Evolutionary conservation across 2,797 vertebrate species (phyloP).

Genomic region (Lacerta agilis): DNA sequence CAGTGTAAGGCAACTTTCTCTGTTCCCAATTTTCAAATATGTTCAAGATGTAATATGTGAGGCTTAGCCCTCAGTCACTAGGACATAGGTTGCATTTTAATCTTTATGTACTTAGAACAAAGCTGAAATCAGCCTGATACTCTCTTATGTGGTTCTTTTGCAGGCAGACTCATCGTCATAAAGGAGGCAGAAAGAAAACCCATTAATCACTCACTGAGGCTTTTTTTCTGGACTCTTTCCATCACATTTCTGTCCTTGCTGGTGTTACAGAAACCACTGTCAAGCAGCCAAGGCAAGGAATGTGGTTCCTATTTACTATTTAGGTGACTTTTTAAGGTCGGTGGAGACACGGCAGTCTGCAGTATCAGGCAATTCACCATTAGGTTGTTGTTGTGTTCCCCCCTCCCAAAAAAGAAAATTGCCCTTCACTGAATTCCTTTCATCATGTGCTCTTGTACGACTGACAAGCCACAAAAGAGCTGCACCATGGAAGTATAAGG

Average conservation of each 20-base stretch:
- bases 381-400: no score
- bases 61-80: not conserved
- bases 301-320: not conserved
- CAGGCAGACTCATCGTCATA: not conserved
- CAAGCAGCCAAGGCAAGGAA: not conserved
- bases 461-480: not conserved
- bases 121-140: not conserved
- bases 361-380: not conserved
- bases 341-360: not conserved
- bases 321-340: not conserved
- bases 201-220: not conserved
- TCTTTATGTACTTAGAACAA: not conserved
- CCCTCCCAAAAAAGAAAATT: not conserved
- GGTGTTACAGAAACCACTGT: not conserved
- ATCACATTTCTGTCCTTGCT: not conserved
- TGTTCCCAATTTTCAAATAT: not conserved
- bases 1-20: no score
- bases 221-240: not conserved
- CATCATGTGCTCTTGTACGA: not conserved
- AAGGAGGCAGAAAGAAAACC: not conserved
- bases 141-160: not conserved
- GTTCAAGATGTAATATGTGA: not conserved
- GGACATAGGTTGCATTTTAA: not conserved
- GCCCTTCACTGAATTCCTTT: not conserved
- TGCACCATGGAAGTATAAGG: not conserved